Conservation (phyloP, 30 jellyfish, hydroid and myxozoan species). For the Aurelia aurita region DNA sequence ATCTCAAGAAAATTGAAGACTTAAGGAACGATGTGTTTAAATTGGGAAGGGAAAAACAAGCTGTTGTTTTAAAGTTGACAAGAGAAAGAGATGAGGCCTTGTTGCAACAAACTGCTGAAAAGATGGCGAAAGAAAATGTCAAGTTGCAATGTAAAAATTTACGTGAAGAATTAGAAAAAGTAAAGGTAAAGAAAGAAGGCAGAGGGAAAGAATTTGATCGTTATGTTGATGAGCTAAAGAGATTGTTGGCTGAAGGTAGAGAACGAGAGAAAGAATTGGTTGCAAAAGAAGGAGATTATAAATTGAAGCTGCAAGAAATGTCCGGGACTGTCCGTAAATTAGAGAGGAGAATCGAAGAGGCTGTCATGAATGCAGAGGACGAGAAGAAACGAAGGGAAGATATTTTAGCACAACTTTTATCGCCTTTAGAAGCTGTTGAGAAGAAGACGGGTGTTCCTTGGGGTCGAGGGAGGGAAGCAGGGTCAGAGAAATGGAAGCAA, state of each 20-base stretch:
- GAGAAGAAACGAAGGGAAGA: constrained; percentile 56
- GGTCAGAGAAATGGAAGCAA: constrained; percentile 41
- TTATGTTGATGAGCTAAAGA: constrained; percentile 38
- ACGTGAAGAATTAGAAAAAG: constrained; percentile 31
- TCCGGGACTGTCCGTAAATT: constrained; percentile 28
- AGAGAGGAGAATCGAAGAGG: constrained; percentile 41
- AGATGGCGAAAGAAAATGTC: constrained; percentile 52
- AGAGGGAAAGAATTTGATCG: constrained; percentile 24
- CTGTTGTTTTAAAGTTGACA: constrained; percentile 8
- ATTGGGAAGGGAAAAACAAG: constrained; percentile 49
- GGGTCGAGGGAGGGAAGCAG: not conserved
- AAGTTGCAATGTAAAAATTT: constrained; percentile 32
- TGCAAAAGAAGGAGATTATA: constrained; percentile 45
- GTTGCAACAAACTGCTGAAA: constrained; percentile 49
- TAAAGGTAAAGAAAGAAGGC: constrained; percentile 8
- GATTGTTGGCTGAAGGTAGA: constrained; percentile 32
- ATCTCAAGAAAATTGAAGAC: constrained; percentile 10
- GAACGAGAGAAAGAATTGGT: constrained; percentile 38
- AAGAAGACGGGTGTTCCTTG: not conserved
- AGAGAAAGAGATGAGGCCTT: constrained; percentile 54
- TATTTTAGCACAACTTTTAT: constrained; percentile 30
- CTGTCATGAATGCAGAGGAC: constrained; percentile 54
- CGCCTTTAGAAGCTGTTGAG: constrained; percentile 9
- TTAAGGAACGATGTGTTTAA: constrained; percentile 43
- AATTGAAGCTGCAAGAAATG: constrained; percentile 52